These are phyloP conservation scores for Limnodromus scolopaceus DNA, from an alignment of 2,797 vertebrate species.

Conservation along the genomic window DNA sequence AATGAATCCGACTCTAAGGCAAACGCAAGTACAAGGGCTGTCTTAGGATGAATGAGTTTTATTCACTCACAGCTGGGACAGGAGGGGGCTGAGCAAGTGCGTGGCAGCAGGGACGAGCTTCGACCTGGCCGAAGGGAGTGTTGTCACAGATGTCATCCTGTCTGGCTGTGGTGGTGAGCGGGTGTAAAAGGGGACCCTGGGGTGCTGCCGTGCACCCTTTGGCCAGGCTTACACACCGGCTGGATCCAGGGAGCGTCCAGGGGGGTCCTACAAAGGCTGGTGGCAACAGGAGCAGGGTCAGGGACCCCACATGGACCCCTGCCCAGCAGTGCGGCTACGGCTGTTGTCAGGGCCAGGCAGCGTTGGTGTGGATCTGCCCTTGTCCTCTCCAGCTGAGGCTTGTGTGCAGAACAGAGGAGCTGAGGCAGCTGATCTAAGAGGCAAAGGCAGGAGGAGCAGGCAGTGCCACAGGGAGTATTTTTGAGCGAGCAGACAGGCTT, in stretches of 20 bases:
- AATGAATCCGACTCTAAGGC: neutral
- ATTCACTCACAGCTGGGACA: neutral
- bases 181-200: neutral
- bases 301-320: rapidly evolving
- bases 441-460: neutral
- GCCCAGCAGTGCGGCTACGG: neutral
- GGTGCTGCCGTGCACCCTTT: rapidly evolving
- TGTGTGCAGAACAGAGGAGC: neutral
- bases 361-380: neutral
- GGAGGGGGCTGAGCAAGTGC: neutral
- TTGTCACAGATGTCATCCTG: neutral
- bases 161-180: rapidly evolving
- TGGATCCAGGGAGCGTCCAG: neutral
- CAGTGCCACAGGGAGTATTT: neutral
- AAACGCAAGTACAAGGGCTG: neutral
- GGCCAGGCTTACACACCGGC: rapidly evolving
- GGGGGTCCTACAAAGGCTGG: rapidly evolving
- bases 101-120: neutral
- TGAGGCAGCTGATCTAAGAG: neutral
- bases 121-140: rapidly evolving
- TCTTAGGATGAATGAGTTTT: neutral
- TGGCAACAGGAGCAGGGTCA: neutral
- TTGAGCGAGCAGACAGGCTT: neutral
- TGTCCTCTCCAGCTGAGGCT: neutral
- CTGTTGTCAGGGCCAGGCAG: neutral